Conservation (phyloP, 2,113 vertebrate genomes). For the Sander lucioperca region DNA sequence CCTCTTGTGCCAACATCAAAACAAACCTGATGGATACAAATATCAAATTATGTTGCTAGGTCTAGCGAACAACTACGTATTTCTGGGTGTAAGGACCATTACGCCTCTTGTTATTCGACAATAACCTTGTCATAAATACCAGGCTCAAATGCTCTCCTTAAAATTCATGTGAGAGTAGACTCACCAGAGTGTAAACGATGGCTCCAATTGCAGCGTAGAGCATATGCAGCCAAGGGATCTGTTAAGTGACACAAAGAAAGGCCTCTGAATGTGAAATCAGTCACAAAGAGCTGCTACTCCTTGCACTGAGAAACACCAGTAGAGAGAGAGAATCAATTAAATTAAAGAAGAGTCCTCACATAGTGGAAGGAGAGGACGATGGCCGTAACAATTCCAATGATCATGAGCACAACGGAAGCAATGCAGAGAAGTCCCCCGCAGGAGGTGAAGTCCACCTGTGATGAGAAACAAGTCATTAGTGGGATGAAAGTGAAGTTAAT, state of each 20-base stretch:
- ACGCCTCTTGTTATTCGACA: neutral
- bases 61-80: neutral
- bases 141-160: neutral
- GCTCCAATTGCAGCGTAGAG: slow-evolving; percentile 93
- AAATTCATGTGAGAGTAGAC: slow-evolving; percentile 54
- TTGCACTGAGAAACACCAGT: slow-evolving; percentile 32
- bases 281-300: slow-evolving; percentile 20
- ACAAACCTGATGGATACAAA: neutral
- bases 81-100: neutral
- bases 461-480: slow-evolving; percentile 57
- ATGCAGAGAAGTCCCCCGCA: slow-evolving; percentile 92
- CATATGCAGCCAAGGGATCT: slow-evolving; percentile 97
- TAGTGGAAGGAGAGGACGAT: slow-evolving; percentile 94
- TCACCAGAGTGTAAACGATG: slow-evolving; percentile 93
- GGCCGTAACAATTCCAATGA: slow-evolving; percentile 90
- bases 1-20: neutral
- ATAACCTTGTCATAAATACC: neutral
- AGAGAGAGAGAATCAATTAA: slow-evolving; percentile 26
- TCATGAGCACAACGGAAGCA: slow-evolving; percentile 88
- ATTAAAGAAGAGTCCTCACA: slow-evolving; percentile 82
- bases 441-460: slow-evolving; percentile 96
- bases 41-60: neutral
- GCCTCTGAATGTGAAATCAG: slow-evolving; percentile 51
- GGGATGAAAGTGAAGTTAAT: slow-evolving; percentile 58
- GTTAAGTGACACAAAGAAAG: slow-evolving; percentile 54